Conservation (phyloP, 2,113 vertebrate genomes). For the Petaurus breviceps region DNA sequence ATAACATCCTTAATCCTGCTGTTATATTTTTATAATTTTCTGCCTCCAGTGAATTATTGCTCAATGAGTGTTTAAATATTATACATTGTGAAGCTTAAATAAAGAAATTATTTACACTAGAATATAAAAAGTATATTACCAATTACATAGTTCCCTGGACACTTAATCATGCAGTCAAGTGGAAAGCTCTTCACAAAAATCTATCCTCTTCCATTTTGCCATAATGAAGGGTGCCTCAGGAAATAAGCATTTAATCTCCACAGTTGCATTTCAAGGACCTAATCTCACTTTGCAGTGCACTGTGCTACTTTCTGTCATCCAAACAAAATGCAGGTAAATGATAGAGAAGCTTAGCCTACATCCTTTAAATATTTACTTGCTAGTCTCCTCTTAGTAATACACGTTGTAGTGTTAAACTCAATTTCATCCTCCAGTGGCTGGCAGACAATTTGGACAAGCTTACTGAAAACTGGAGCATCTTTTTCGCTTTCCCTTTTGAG, state of each 20-base stretch:
- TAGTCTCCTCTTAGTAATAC: constrained; percentile 68
- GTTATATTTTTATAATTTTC: constrained; percentile 69
- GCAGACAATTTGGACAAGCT: constrained; percentile 88
- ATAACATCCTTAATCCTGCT: constrained; percentile 60
- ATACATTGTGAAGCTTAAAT: constrained; percentile 68
- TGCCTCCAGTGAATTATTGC: constrained; percentile 69
- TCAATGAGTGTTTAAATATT: constrained; percentile 75
- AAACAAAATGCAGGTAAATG: constrained; percentile 72
- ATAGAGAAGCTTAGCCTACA: constrained; percentile 67
- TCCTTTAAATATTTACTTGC: constrained; percentile 77
- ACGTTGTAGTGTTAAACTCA: constrained; percentile 86
- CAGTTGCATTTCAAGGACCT: constrained; percentile 54
- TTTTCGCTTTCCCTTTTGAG: constrained; percentile 67
- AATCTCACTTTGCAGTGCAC: constrained; percentile 58
- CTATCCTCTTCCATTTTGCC: constrained; percentile 48
- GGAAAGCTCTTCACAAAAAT: constrained; percentile 69
- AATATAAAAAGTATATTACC: constrained; percentile 72
- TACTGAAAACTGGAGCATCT: constrained; percentile 78
- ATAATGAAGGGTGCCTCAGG: constrained; percentile 53
- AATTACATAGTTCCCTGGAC: constrained; percentile 71
- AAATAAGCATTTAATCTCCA: constrained; percentile 71
- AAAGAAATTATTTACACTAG: constrained; percentile 77
- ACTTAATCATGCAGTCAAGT: constrained; percentile 64
- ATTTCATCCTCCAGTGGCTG: constrained; percentile 86
- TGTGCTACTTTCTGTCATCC: constrained; percentile 69